Base-by-base conservation (phyloP, 2,888 invertebrate genomes). In the Mythimna lalbum region DNA sequence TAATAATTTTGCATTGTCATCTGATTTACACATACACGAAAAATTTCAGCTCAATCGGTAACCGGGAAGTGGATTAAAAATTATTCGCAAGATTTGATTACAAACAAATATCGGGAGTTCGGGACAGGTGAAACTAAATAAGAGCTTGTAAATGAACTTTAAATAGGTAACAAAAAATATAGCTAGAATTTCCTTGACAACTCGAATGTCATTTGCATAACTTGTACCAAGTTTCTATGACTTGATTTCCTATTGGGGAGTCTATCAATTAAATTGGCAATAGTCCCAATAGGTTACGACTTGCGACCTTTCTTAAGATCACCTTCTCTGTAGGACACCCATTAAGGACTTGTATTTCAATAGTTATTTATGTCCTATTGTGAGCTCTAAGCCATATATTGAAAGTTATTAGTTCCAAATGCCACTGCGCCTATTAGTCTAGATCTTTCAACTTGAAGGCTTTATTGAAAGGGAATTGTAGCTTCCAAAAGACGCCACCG, bases 341-440 rank as follows among this genome's bases (percentile, higher is more conserved):
- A 14, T 10, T 65, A 49, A 19, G 21, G 27, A 21, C 14, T 12
- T 23, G 17, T 23, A 27, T 36, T 31, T 27, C 6, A 63, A 63
- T 63, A 7, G 47, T 52, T 62, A 23, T 62, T 65, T 10, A 70
- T 47, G 23, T 12, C 19, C 21, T 17, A 53, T 55, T 73, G 55
- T 55, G 23, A 64, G 17, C 21, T n/a, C 1, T n/a, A 47, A 27
- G 12, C 7, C 17, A 31, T 14, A 12, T 49, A 21, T 43, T 19
- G 12, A 23, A 55, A 49, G 4, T 39, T 23, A 17, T 3, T 6
- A 49, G 27, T 73, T 43, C 23, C n/a, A 31, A 73, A 64, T 64
- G 31, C 39, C 65, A 49, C 6, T 36, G 12, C 4, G 47, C 3
- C 21, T 27, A 2, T 43, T 21, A 53, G 19, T 53, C 19, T 17